Evolutionary conservation across 2,888 invertebrate species (phyloP).

Genomic region (Camptogramma bilineatum): DNA sequence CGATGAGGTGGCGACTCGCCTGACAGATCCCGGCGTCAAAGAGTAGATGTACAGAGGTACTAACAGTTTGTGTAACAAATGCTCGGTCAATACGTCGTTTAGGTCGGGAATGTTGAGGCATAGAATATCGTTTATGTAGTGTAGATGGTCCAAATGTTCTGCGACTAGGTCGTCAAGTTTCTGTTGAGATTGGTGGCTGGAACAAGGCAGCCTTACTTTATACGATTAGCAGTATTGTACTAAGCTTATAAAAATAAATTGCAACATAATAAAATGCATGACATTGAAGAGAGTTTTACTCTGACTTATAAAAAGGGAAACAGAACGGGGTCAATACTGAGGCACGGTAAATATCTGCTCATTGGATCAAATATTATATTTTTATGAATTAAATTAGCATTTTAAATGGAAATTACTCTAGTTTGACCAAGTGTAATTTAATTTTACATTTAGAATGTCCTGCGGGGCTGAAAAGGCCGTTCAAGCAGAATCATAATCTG

Average conservation of each 20-base stretch:
- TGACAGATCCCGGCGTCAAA: constrained; percentile 83
- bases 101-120: constrained; percentile 95
- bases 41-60: constrained; percentile 98
- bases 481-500: no score
- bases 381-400: no score
- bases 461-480: no score
- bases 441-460: no score
- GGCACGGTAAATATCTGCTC: no score
- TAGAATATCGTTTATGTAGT: constrained; percentile 98
- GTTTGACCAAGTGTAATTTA: no score
- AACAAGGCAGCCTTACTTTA: constrained; percentile 37
- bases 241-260: constrained; percentile 44
- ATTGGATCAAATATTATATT: no score
- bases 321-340: no score
- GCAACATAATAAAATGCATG: constrained; percentile 34
- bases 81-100: constrained; percentile 97
- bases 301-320: no score
- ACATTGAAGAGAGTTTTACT: neutral
- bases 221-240: constrained; percentile 36
- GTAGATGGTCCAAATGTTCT: constrained; percentile 98
- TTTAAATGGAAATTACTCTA: no score
- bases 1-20: constrained; percentile 61
- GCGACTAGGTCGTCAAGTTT: constrained; percentile 97
- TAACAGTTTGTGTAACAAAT: constrained; percentile 95
- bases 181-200: constrained; percentile 95